These are phyloP conservation scores for Oenanthe oenanthe DNA, from an alignment of 2,113 vertebrate genomes.

Conservation along the genomic window DNA sequence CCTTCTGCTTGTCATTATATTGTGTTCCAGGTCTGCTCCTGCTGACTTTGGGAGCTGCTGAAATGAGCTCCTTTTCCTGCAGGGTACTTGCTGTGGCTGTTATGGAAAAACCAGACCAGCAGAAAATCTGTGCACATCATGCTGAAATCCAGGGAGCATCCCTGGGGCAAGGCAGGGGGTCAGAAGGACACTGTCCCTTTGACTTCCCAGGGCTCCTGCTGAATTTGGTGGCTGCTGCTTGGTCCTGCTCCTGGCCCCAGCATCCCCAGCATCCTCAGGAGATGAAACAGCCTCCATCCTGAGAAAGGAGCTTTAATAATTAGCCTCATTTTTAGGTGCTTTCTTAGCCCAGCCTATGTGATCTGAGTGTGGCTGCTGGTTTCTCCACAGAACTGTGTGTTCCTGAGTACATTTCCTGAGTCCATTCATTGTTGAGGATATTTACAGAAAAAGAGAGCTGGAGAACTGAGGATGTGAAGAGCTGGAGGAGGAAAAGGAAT, in stretches of 20 bases:
- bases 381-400: background rate
- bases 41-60: background rate
- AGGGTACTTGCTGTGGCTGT: background rate
- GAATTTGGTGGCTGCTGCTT: background rate
- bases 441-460: background rate
- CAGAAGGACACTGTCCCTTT: background rate
- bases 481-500: background rate
- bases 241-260: background rate
- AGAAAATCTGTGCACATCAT: rapidly evolving
- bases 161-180: background rate
- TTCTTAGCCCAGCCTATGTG: background rate
- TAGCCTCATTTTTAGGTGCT: background rate
- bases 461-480: background rate
- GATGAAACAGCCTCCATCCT: background rate
- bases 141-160: rapidly evolving
- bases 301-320: background rate
- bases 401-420: background rate
- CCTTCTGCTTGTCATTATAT: rapidly evolving
- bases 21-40: background rate
- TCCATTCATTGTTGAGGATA: background rate
- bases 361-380: background rate
- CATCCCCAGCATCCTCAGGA: background rate
- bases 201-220: background rate
- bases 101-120: background rate
- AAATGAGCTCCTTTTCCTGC: background rate